These are phyloP conservation scores for Peromyscus aztecus DNA, from an alignment of 2,797 vertebrate genomes.

Conservation along the genomic window DNA sequence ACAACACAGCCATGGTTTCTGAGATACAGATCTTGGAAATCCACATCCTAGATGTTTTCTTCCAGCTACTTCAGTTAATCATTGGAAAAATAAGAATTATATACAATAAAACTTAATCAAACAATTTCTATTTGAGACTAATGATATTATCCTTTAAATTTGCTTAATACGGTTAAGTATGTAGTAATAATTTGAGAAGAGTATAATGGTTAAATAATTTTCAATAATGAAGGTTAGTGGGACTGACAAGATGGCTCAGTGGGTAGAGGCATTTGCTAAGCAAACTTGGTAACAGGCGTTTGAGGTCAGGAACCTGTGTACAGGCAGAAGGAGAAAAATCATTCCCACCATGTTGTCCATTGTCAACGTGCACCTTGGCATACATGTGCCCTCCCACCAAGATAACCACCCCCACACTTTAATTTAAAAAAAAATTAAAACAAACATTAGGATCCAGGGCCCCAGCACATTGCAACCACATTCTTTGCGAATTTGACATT, in stretches of 20 bases:
- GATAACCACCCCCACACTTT: background rate
- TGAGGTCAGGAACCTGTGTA: background rate
- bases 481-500: background rate
- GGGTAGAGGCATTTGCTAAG: background rate
- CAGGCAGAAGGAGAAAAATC: background rate
- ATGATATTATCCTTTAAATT: constrained; percentile 21
- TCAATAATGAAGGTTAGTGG: background rate
- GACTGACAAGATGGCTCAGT: background rate
- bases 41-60: background rate
- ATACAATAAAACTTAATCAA: constrained; percentile 16
- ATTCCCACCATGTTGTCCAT: background rate
- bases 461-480: background rate
- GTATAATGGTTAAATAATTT: background rate
- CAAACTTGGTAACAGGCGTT: background rate
- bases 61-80: constrained; percentile 14
- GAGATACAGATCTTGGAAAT: background rate
- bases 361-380: background rate
- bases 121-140: constrained; percentile 23
- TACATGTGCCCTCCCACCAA: background rate
- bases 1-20: background rate
- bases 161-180: background rate
- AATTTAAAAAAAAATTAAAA: background rate
- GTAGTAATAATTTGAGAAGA: constrained; percentile 34
- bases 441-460: background rate
- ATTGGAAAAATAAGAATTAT: background rate